Evolutionary conservation across 1,140 invertebrate genomes (phyloP).

Genomic region (Lethrus apterus): DNA sequence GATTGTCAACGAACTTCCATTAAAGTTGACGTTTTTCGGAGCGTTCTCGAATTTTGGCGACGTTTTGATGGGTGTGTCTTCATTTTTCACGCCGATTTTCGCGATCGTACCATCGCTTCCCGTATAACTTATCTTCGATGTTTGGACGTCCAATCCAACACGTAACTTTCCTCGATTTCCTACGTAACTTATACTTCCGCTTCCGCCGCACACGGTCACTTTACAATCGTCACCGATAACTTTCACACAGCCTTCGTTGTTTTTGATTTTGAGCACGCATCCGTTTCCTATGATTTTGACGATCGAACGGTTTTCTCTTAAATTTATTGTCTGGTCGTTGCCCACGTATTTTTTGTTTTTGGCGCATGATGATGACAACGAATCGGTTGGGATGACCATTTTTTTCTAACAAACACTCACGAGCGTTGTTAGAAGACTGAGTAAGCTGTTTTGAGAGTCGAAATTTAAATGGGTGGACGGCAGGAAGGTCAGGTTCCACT

Average conservation of each 20-base stretch:
- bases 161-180: slow-evolving; percentile 21
- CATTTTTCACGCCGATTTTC: not conserved
- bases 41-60: not conserved
- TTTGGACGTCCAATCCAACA: slow-evolving; percentile 10
- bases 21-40: too few relatives aligned
- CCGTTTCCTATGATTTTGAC: slow-evolving; percentile 23
- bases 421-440: too few relatives aligned
- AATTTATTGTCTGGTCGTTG: slow-evolving; percentile 15
- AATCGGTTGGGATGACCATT: slow-evolving; percentile 12
- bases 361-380: not conserved
- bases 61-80: not conserved
- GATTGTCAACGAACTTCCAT: too few relatives aligned
- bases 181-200: slow-evolving; percentile 16
- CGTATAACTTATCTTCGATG: slow-evolving; percentile 11
- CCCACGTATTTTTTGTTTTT: slow-evolving; percentile 19
- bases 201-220: slow-evolving; percentile 17
- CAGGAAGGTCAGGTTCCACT: too few relatives aligned
- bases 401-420: too few relatives aligned
- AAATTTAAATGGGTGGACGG: too few relatives aligned
- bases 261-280: slow-evolving; percentile 19
- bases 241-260: slow-evolving; percentile 20
- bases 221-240: slow-evolving; percentile 23
- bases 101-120: slow-evolving; percentile 14
- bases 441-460: too few relatives aligned
- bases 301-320: slow-evolving; percentile 13